Evolutionary conservation across 23 tunicate genomes (phyloP).

Genomic region (Phallusia fumigata): DNA sequence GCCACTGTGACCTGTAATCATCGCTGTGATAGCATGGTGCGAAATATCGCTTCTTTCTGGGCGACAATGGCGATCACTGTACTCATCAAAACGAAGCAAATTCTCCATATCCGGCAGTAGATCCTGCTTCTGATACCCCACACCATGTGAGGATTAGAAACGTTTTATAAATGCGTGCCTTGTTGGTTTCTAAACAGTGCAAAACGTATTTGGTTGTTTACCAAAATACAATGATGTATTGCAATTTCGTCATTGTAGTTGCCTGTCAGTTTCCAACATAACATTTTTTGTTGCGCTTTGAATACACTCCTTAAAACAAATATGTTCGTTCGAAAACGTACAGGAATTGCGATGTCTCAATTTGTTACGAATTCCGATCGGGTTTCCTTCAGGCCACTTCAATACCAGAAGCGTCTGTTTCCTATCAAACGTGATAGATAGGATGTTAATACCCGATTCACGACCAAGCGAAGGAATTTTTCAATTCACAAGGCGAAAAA

Average conservation of each 20-base stretch:
- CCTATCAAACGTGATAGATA: neutral
- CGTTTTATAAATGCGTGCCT: neutral
- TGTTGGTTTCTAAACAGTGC: neutral
- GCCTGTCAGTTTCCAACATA: too few species aligned
- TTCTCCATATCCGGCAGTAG: neutral
- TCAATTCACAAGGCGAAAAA: too few species aligned
- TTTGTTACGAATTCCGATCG: too few species aligned
- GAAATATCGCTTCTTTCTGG: neutral
- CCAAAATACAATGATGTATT: too few species aligned
- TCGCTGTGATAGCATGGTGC: neutral
- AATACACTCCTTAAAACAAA: too few species aligned
- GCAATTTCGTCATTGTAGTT: too few species aligned
- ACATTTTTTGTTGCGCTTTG: too few species aligned
- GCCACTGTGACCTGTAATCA: neutral
- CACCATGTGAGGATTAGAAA: neutral
- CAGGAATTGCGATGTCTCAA: too few species aligned
- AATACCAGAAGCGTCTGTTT: neutral
- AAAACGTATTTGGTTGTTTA: too few species aligned
- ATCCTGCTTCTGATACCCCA: neutral
- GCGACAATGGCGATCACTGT: conserved; percentile 9
- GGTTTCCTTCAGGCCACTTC: too few species aligned
- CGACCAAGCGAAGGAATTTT: too few species aligned
- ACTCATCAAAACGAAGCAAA: neutral
- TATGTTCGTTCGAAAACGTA: too few species aligned
- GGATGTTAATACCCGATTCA: neutral